Base-by-base conservation (phyloP, 2,888 invertebrate species). In the Archips crataeganus region DNA sequence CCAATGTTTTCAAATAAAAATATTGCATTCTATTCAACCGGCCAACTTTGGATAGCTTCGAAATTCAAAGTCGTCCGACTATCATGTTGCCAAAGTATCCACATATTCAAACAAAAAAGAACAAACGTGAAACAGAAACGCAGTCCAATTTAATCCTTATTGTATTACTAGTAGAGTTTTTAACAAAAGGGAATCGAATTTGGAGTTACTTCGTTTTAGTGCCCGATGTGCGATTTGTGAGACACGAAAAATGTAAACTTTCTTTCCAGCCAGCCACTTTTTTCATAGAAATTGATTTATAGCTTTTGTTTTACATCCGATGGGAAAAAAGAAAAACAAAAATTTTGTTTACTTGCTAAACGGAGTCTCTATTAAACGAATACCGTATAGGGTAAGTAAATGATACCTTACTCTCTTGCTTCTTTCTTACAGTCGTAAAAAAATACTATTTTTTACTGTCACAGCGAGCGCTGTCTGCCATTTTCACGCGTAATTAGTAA, bases 51-150 rank as follows among this genome's bases (percentile, higher is more conserved):
- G 36, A 47, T 62, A 61, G 64, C 47, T 70, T 70, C 70, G 51
- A 59, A 74, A 74, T 74, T 66, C 54, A 66, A 71, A 74, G 61
- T 71, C 74, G 57, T 15, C 61, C 61, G 42, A 62, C 70, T 71
- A 74, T 74, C 74, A 45, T 65, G 49, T 62, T 61, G 54, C 47
- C 42, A 70, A 57, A 74, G 64, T 70, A 70, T 57, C 57, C 23
- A 57, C 57, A 57, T 4, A 32, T 32, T 32, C 10, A 11, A 57
- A 57, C 57, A 9, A 32, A 57, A 57, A 57, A 32, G 57, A 32
- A 23, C 32, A 2, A 32, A 57, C 32, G 32, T 10, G 3, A 32
- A 3, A 5, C 10, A 32, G 13, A 32, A 57, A 57, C 32, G 10
- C 57, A 23, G 5, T 57, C 57, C 10, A 57, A 13, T 32, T 57